These are phyloP conservation scores for Sebastes umbrosus DNA, from an alignment of 2,797 vertebrate species.

Conservation along the genomic window DNA sequence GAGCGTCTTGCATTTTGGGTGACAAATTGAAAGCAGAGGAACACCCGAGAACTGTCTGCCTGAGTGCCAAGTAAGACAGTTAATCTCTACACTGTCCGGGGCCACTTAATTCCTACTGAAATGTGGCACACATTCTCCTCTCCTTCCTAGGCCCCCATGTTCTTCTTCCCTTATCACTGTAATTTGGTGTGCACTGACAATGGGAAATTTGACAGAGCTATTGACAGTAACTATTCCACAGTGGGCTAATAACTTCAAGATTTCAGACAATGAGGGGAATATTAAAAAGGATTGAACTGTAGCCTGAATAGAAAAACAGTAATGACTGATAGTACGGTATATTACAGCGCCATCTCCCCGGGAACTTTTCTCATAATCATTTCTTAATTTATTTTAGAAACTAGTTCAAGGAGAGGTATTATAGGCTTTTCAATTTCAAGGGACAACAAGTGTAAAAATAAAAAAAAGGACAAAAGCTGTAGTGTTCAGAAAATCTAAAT, in stretches of 20 bases:
- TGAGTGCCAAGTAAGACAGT: conserved; percentile 68
- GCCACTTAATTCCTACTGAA: conserved; percentile 72
- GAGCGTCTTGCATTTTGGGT: conserved; percentile 54
- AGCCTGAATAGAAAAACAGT: conserved; percentile 8
- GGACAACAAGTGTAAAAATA: not conserved
- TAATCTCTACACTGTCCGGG: conserved; percentile 71
- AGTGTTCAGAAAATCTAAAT: not conserved
- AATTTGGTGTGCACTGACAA: conserved; percentile 62
- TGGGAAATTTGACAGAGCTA: conserved; percentile 57
- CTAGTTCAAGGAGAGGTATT: not conserved
- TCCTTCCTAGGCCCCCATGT: conserved; percentile 24
- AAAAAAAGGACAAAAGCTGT: not conserved
- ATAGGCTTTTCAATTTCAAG: not conserved
- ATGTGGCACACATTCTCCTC: conserved; percentile 49
- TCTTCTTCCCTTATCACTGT: conserved; percentile 48
- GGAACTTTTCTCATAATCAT: not conserved
- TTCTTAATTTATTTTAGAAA: not conserved
- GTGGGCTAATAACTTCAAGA: conserved; percentile 52
- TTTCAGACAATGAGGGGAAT: conserved; percentile 53
- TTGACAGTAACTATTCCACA: conserved; percentile 56
- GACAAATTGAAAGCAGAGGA: conserved; percentile 72
- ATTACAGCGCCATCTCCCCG: conserved; percentile 5
- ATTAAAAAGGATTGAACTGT: conserved; percentile 37
- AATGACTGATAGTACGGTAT: conserved; percentile 14
- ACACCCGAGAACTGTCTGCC: conserved; percentile 69